phyloP scores from a whole-genome alignment of 2,797 vertebrate genomes.

The Morus bassanus region DNA sequence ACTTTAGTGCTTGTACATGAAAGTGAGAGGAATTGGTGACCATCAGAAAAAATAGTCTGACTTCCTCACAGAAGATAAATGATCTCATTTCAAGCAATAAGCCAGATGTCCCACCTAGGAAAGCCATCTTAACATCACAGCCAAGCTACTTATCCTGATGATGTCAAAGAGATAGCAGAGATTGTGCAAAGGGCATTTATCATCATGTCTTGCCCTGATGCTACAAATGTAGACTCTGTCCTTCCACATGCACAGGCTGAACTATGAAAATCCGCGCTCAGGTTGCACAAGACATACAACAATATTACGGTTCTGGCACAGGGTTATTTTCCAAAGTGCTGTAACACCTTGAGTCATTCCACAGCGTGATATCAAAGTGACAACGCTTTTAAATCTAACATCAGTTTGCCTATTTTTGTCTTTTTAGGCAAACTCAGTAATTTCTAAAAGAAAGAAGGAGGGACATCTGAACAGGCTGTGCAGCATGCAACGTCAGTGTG shows the following conservation, averaged over 20 bases:
- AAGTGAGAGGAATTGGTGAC: neutral
- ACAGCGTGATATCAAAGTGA: neutral
- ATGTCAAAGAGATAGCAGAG: neutral
- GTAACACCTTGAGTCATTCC: neutral
- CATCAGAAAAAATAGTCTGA: neutral
- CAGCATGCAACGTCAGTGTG: fast-evolving
- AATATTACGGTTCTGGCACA: neutral
- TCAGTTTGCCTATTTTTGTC: neutral
- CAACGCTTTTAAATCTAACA: neutral
- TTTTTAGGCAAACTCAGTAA: neutral
- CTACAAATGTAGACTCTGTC: fast-evolving
- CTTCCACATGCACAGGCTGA: neutral
- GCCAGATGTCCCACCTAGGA: neutral
- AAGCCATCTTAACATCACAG: neutral
- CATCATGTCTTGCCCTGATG: too few species aligned
- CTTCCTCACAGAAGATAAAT: neutral
- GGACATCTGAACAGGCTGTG: neutral
- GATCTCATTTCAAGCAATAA: neutral
- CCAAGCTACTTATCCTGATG: neutral
- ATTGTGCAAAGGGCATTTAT: neutral
- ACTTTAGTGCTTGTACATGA: neutral
- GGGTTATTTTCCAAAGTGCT: neutral
- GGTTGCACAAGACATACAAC: neutral
- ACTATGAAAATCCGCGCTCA: fast-evolving
- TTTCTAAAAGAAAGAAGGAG: neutral